Percentiles rank a stretch among this genome's conserved stretches.
phyloP scores from a whole-genome alignment of 92 coral and sea anemone genomes.

The Porites evermanni region DNA sequence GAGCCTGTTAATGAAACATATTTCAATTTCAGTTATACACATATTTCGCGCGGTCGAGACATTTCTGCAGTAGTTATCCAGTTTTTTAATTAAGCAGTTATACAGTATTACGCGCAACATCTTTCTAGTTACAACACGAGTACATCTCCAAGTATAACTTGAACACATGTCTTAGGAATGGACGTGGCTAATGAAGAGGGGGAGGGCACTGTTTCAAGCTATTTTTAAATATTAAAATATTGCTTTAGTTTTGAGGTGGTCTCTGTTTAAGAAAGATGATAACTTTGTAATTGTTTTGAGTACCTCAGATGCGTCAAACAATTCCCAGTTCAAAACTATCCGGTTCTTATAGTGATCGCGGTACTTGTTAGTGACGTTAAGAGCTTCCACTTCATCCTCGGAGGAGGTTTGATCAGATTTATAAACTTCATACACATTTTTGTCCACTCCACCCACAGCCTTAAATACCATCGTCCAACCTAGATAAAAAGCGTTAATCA shows the following conservation, averaged over 20 bases:
- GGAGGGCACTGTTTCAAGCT: constrained; percentile 2
- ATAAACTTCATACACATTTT: too few species aligned
- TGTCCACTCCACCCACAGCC: too few species aligned
- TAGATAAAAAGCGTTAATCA: too few species aligned
- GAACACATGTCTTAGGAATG: not conserved
- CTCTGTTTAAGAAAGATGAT: not conserved
- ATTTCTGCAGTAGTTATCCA: constrained; percentile 12
- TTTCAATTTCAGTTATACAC: not conserved
- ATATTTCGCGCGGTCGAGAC: constrained; percentile 1
- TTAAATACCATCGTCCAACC: too few species aligned
- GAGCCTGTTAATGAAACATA: not conserved
- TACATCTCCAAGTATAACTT: not conserved
- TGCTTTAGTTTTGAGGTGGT: constrained; percentile 7
- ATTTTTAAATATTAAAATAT: too few species aligned
- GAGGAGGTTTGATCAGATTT: too few species aligned
- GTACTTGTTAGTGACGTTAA: too few species aligned
- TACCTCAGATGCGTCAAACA: too few species aligned
- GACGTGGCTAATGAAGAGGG: not conserved
- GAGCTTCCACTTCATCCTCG: too few species aligned
- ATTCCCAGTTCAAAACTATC: too few species aligned
- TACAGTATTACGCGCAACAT: not conserved
- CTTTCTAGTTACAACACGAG: not conserved
- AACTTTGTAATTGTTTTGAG: too few species aligned
- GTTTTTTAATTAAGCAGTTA: constrained; percentile 8
- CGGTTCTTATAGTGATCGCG: too few species aligned